Base-by-base conservation (phyloP, 1,140 invertebrate species). In the Coenobita brevimanus region DNA sequence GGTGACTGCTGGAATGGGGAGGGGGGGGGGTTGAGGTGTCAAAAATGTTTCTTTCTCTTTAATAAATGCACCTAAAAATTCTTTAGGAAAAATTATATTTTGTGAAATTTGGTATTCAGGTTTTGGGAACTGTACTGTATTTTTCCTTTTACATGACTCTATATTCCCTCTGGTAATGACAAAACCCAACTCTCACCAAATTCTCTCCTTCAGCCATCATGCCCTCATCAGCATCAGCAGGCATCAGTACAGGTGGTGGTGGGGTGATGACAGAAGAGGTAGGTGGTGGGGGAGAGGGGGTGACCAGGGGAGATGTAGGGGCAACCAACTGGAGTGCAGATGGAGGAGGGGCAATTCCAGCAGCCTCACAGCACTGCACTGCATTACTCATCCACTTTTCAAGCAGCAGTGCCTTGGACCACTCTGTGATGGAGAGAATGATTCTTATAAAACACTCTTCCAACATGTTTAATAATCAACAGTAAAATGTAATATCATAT, bases 301-400 rank as follows among this genome's bases (percentile, higher is more conserved):
- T 84, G 10, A 82, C 50, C 33, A 88, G 33, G 38, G 81, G 88
- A n/a, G 84, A 90, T 38, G 64, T 73, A 0, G 80, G 71, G 36
- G 91, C 91, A 36, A 89, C 91, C 41, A 92, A 91, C 81, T 92
- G 91, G 33, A 93, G 92, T 62, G 92, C 93, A 33, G 93, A 93
- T 2, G 93, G 89, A 46, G 95, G 95, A 15, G 95, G 94, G 82
- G 94, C 94, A 30, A 96, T 95, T 30, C 95, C 95, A 80, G 94
- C 95, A 89, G 94, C 93, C 91, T 95, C 94, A 92, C 95, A 96
- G 91, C 95, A 96, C 50, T 94, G 93, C 0, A 94, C 92, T 0
- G 95, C 93, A 91, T 96, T 95, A 89, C 93, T 94, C 93, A 96
- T 95, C 95, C 95, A 96, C 80, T 95, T 94, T 91, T 96, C 95